Percentiles rank a stretch among this genome's conserved stretches.
phyloP scores from a whole-genome alignment of 2,888 invertebrate species.

The Catocala nupta region DNA sequence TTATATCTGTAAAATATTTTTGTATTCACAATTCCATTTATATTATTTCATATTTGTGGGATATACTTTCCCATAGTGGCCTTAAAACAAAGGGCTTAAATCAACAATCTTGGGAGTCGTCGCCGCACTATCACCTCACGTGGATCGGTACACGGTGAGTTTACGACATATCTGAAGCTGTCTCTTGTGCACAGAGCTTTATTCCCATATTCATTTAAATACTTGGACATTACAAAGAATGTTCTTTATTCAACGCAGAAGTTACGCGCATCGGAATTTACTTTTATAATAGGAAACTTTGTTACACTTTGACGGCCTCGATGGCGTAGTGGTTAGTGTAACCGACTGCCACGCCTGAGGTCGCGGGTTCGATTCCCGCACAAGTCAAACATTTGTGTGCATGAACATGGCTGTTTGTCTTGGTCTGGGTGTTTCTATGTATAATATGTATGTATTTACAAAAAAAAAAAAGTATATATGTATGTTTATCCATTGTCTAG shows the following conservation, averaged over 20 bases:
- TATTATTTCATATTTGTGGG: constrained; percentile 46
- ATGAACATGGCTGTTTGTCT: no score
- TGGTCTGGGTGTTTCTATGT: no score
- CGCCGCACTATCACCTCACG: constrained; percentile 72
- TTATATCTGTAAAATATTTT: constrained; percentile 28
- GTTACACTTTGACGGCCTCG: no score
- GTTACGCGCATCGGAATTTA: constrained; percentile 23
- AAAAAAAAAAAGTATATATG: no score
- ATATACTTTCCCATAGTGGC: constrained; percentile 60
- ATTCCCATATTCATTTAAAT: constrained; percentile 55
- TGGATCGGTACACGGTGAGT: constrained; percentile 68
- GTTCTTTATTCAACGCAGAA: constrained; percentile 13
- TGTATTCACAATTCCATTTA: constrained; percentile 34
- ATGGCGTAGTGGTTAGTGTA: no score
- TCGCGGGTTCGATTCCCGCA: no score
- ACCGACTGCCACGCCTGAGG: no score
- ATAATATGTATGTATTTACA: no score
- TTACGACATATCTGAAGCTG: constrained; percentile 61
- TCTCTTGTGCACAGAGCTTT: constrained; percentile 51
- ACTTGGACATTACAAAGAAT: constrained; percentile 33
- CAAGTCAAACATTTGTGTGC: no score
- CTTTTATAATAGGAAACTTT: constrained; percentile 62
- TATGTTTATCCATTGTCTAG: no score
- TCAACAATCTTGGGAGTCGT: constrained; percentile 69
- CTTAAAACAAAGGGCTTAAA: constrained; percentile 70